These are phyloP conservation scores for Lithophane ornitopus DNA, from an alignment of 2,888 invertebrate genomes.

Conservation along the genomic window DNA sequence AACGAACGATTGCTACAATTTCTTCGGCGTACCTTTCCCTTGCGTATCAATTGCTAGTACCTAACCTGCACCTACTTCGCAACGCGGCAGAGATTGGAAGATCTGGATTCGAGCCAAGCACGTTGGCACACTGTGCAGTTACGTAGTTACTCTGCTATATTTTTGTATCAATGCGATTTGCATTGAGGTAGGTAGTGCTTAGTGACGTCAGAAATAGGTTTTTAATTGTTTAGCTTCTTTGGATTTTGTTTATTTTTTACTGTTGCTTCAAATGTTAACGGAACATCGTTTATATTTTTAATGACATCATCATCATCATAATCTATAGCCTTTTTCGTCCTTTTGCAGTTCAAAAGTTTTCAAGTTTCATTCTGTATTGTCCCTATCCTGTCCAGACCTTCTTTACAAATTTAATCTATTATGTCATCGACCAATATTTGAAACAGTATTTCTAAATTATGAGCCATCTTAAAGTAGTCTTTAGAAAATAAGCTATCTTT, in stretches of 20 bases:
- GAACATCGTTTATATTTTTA: not conserved
- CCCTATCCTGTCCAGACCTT: too few species aligned
- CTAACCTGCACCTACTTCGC: slow-evolving; percentile 29
- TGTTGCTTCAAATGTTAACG: not conserved
- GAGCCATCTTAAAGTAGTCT: not conserved
- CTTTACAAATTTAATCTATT: not conserved
- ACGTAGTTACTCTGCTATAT: slow-evolving; percentile 30
- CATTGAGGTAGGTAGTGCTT: slow-evolving; percentile 44
- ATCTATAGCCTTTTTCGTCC: too few species aligned
- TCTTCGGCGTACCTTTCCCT: slow-evolving; percentile 52
- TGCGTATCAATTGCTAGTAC: slow-evolving; percentile 37
- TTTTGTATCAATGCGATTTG: slow-evolving; percentile 32
- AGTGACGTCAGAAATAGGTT: slow-evolving; percentile 12
- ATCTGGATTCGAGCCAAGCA: slow-evolving; percentile 56
- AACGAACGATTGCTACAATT: slow-evolving; percentile 42
- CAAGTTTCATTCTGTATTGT: not conserved
- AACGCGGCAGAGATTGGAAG: slow-evolving; percentile 43
- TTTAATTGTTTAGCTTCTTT: slow-evolving; percentile 23
- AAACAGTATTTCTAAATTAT: not conserved
- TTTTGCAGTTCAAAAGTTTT: not conserved
- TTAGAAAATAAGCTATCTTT: not conserved
- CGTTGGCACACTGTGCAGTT: slow-evolving; percentile 46
- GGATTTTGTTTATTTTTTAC: not conserved
- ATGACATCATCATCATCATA: not conserved
- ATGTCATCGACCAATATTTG: not conserved